Evolutionary conservation across 2,888 invertebrate species (phyloP).

Genomic region (Allacma fusca): DNA sequence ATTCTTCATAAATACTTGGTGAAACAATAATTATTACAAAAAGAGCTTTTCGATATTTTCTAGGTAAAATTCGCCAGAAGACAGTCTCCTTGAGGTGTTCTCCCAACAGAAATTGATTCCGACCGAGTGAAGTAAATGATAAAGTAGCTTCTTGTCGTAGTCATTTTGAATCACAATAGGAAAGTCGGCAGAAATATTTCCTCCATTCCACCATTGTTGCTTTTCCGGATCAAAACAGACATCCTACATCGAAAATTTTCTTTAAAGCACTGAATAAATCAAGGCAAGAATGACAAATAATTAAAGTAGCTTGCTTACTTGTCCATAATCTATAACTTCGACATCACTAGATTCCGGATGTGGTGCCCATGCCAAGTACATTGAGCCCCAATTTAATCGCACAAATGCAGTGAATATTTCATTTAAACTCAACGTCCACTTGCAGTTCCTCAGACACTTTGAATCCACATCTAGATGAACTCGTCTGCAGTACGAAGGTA

Average conservation of each 20-base stretch:
- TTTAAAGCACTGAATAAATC: too few species aligned
- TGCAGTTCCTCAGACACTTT: neutral
- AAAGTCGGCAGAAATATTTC: neutral
- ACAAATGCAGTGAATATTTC: neutral
- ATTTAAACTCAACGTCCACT: neutral
- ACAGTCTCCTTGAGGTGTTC: neutral
- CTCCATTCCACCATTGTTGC: neutral
- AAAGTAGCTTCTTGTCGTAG: neutral
- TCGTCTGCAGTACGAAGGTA: neutral
- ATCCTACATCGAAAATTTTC: neutral
- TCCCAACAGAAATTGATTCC: neutral
- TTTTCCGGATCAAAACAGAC: neutral
- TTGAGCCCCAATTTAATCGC: neutral
- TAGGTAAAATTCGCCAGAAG: neutral
- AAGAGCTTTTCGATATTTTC: neutral
- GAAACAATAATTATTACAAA: too few species aligned
- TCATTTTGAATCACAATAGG: neutral
- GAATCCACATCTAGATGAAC: neutral
- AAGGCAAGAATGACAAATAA: too few species aligned
- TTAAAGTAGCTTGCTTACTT: too few species aligned
- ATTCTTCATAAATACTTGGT: too few species aligned
- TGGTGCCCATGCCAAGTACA: neutral
- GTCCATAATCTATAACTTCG: neutral
- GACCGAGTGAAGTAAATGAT: neutral
- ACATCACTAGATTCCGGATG: neutral